Conservation (phyloP, 2,797 vertebrate genomes). For the Anabacerthia variegaticeps region DNA sequence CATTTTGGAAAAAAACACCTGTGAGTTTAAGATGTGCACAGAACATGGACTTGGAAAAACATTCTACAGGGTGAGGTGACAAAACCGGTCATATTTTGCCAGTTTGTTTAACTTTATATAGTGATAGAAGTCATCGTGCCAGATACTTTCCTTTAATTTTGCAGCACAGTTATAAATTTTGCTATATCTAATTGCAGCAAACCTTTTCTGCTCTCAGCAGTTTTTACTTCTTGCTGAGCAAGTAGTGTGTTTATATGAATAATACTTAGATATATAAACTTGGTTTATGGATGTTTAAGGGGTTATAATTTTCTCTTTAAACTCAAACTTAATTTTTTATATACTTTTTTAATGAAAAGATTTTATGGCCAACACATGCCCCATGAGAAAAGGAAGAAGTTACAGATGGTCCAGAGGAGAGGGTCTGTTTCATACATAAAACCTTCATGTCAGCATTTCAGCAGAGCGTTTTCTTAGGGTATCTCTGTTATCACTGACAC, state of each 20-base stretch:
- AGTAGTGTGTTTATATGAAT: neutral
- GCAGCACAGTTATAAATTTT: neutral
- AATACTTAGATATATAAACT: neutral
- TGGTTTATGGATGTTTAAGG: constrained; percentile 9
- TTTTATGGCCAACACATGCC: constrained; percentile 52
- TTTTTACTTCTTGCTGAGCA: constrained; percentile 43
- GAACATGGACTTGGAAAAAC: neutral
- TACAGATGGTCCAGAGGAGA: constrained; percentile 72
- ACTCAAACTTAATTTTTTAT: neutral
- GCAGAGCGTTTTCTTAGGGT: constrained; percentile 73
- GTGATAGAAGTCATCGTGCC: neutral
- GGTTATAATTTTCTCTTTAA: constrained; percentile 42
- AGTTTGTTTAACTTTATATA: neutral
- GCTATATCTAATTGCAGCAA: neutral
- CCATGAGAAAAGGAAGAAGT: constrained; percentile 49
- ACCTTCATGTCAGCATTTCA: constrained; percentile 76
- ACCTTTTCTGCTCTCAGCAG: constrained; percentile 18
- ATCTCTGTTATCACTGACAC: constrained; percentile 79
- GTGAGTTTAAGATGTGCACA: neutral
- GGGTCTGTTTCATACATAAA: constrained; percentile 69
- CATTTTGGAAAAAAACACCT: constrained; percentile 7
- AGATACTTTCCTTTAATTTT: constrained; percentile 9
- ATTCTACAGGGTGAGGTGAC: neutral
- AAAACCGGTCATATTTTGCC: neutral
- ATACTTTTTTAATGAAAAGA: constrained; percentile 16